phyloP scores from a whole-genome alignment of 2,113 vertebrate genomes.

The Miniopterus natalensis region DNA sequence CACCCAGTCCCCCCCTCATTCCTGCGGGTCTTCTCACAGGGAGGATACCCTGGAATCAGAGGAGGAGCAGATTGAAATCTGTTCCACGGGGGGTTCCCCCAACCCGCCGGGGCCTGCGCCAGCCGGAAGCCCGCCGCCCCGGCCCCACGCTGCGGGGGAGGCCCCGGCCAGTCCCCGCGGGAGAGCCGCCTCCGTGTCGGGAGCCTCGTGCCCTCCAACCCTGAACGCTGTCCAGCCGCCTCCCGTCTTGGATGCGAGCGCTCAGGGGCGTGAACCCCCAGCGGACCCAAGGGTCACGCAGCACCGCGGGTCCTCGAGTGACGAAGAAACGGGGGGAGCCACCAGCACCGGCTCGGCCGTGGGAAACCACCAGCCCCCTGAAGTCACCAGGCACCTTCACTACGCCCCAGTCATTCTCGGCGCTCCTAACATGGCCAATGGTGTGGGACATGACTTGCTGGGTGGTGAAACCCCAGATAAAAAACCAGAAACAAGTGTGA shows the following conservation, averaged over 20 bases:
- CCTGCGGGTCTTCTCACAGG: neutral
- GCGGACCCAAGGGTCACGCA: neutral
- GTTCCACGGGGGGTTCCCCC: slow-evolving; percentile 47
- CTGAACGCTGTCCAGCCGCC: neutral
- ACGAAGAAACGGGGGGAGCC: slow-evolving; percentile 45
- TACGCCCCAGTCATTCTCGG: slow-evolving; percentile 46
- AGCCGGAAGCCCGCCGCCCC: slow-evolving; percentile 8
- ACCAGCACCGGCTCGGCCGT: neutral
- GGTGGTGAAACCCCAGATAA: slow-evolving; percentile 54
- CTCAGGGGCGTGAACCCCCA: neutral
- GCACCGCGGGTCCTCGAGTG: slow-evolving; percentile 62
- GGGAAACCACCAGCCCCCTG: slow-evolving; percentile 46
- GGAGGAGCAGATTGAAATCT: slow-evolving; percentile 94
- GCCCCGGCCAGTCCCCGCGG: slow-evolving; percentile 61
- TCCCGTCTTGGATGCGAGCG: slow-evolving; percentile 58
- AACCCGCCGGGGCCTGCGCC: neutral
- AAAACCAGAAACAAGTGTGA: slow-evolving; percentile 40
- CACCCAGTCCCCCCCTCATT: neutral
- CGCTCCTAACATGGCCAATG: slow-evolving; percentile 16
- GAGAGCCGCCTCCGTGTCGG: slow-evolving; percentile 48
- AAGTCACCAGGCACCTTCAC: slow-evolving; percentile 27
- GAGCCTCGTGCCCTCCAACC: neutral
- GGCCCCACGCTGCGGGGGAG: slow-evolving; percentile 47
- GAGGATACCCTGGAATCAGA: slow-evolving; percentile 87
- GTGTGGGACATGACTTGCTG: slow-evolving; percentile 65